Percentiles rank a stretch among this genome's conserved stretches.
These are phyloP conservation scores for Catharus ustulatus DNA, from an alignment of 2,797 vertebrate genomes.

Conservation along the genomic window DNA sequence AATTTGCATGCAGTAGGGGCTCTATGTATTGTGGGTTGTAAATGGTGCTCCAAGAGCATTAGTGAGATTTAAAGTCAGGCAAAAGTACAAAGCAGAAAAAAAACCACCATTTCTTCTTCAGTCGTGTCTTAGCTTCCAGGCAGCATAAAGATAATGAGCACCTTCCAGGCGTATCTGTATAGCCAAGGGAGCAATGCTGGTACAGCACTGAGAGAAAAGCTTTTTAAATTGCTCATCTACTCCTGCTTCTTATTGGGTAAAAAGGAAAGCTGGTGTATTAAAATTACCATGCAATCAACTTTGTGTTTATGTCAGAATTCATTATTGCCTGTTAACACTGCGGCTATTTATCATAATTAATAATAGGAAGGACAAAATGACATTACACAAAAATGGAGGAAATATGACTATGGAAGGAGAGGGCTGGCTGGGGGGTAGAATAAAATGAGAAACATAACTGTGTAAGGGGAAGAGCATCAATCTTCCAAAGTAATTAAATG, in stretches of 20 bases:
- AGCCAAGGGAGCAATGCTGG: not conserved
- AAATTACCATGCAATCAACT: not conserved
- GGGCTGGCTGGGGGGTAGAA: not conserved
- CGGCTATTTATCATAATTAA: not conserved
- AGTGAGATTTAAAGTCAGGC: not conserved
- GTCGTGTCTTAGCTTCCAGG: not conserved
- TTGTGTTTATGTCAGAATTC: conserved; percentile 4
- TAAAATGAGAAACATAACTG: not conserved
- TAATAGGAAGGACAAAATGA: not conserved
- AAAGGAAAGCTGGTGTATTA: not conserved
- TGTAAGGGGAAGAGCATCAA: not conserved
- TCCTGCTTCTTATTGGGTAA: not conserved
- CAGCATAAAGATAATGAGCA: conserved; percentile 22
- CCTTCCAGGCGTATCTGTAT: not conserved
- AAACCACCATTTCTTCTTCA: not conserved
- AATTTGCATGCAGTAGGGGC: not conserved
- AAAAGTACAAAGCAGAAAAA: not conserved
- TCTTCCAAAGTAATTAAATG: not conserved
- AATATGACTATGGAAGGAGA: not conserved
- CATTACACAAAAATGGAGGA: not conserved
- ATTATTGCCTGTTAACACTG: not conserved
- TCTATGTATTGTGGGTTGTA: not conserved
- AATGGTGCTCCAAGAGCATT: not conserved
- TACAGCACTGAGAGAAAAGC: not conserved
- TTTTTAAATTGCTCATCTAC: not conserved